phyloP scores from a whole-genome alignment of 2,888 invertebrate species.

The Xestia ashworthii region DNA sequence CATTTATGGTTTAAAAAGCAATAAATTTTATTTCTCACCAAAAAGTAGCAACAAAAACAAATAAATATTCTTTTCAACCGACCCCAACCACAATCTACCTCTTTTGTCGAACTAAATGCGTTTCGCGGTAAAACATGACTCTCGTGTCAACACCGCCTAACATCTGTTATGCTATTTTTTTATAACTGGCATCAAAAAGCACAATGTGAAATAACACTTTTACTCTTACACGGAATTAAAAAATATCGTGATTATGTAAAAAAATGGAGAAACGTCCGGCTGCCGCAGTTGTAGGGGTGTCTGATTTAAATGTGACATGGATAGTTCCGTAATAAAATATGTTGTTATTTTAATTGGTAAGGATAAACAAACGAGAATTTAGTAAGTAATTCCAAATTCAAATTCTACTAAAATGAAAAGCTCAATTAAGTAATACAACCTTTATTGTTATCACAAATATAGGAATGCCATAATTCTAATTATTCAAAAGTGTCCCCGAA shows the following conservation, averaged over 20 bases:
- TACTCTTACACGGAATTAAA: slow-evolving; percentile 75
- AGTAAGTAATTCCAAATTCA: background rate
- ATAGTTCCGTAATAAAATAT: slow-evolving; percentile 11
- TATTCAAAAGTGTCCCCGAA: background rate
- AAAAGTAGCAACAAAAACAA: slow-evolving; percentile 24
- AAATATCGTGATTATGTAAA: slow-evolving; percentile 64
- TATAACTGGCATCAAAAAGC: slow-evolving; percentile 57
- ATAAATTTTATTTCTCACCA: slow-evolving; percentile 14
- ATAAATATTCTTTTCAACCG: slow-evolving; percentile 40
- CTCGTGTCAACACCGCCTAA: slow-evolving; percentile 56
- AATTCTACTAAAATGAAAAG: background rate
- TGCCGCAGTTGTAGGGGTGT: slow-evolving; percentile 52
- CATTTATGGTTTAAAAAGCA: background rate
- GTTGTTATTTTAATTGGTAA: background rate
- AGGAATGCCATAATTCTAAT: too few species aligned
- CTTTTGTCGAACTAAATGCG: slow-evolving; percentile 39
- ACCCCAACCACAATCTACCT: slow-evolving; percentile 27
- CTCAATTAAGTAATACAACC: background rate
- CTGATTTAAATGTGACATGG: slow-evolving; percentile 7
- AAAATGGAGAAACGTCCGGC: slow-evolving; percentile 62
- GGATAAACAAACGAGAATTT: background rate
- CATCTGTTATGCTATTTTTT: slow-evolving; percentile 68
- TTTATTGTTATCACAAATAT: background rate
- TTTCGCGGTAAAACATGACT: slow-evolving; percentile 55
- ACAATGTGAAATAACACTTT: slow-evolving; percentile 73